Evolutionary conservation across 2,113 vertebrate species (phyloP).

Genomic region (Cephalopterus ornatus): DNA sequence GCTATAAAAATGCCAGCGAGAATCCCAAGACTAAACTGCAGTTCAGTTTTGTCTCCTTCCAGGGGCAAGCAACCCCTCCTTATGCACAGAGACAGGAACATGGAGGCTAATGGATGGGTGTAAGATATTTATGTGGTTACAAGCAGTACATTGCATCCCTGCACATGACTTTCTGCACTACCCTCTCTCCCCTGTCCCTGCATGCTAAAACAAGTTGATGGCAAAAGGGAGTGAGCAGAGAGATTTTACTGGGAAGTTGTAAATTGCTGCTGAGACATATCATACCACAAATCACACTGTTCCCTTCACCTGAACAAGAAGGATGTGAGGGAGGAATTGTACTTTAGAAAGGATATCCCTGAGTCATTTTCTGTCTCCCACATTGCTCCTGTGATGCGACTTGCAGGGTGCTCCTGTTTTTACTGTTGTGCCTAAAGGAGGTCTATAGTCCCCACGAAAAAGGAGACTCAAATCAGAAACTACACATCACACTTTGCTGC

Average conservation of each 20-base stretch:
- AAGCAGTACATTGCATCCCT: not conserved
- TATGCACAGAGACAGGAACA: not conserved
- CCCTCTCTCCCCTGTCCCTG: not conserved
- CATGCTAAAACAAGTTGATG: not conserved
- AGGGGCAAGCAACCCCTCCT: not conserved
- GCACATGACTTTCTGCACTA: not conserved
- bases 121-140: constrained; percentile 49
- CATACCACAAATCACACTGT: constrained; percentile 31
- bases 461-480: not conserved
- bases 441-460: not conserved
- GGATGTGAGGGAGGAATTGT: constrained; percentile 21
- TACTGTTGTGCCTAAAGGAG: not conserved
- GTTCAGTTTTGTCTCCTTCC: constrained; percentile 10
- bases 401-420: not conserved
- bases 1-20: constrained; percentile 39
- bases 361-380: not conserved
- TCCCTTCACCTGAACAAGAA: constrained; percentile 39
- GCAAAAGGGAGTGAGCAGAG: not conserved
- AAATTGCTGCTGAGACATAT: constrained; percentile 31
- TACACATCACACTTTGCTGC: not conserved
- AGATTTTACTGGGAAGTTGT: constrained; percentile 10
- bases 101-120: constrained; percentile 8
- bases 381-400: not conserved
- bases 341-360: not conserved
- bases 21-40: constrained; percentile 26